These are phyloP conservation scores for Nycticryphes semicollaris DNA, from an alignment of 2,113 vertebrate genomes.

Conservation along the genomic window DNA sequence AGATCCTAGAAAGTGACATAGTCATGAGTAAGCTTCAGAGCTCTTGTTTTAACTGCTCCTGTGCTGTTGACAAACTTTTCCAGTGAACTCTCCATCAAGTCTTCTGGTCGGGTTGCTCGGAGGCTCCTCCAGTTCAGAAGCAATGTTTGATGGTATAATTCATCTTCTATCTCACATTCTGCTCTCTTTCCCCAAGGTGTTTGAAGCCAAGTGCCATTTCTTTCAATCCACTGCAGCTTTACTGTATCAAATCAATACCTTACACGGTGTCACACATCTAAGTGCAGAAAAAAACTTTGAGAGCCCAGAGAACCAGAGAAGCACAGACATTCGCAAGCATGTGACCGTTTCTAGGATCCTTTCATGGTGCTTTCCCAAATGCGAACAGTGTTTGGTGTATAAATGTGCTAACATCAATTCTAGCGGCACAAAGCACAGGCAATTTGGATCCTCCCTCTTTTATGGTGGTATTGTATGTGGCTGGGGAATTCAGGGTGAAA, in stretches of 20 bases:
- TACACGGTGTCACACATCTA: neutral
- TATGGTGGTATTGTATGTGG: rapidly evolving
- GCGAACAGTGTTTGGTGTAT: neutral
- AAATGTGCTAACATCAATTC: neutral
- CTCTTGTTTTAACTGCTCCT: neutral
- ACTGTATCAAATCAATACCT: neutral
- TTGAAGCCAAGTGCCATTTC: neutral
- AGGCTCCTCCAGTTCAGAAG: neutral
- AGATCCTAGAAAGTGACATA: rapidly evolving
- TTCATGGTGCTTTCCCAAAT: neutral
- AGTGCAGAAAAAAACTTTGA: neutral
- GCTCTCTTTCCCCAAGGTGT: neutral
- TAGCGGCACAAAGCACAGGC: neutral
- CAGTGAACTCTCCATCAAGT: neutral
- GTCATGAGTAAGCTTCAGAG: neutral
- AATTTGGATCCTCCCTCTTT: neutral
- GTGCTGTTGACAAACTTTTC: neutral
- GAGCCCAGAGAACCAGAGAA: neutral
- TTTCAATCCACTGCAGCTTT: neutral
- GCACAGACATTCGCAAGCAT: neutral
- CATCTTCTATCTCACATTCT: neutral
- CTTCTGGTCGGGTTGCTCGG: neutral
- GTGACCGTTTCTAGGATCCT: neutral
- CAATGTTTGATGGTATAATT: neutral
- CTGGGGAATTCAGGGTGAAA: neutral